These are phyloP conservation scores for Daubentonia madagascariensis DNA, from an alignment of 2,113 vertebrate genomes.

Conservation along the genomic window DNA sequence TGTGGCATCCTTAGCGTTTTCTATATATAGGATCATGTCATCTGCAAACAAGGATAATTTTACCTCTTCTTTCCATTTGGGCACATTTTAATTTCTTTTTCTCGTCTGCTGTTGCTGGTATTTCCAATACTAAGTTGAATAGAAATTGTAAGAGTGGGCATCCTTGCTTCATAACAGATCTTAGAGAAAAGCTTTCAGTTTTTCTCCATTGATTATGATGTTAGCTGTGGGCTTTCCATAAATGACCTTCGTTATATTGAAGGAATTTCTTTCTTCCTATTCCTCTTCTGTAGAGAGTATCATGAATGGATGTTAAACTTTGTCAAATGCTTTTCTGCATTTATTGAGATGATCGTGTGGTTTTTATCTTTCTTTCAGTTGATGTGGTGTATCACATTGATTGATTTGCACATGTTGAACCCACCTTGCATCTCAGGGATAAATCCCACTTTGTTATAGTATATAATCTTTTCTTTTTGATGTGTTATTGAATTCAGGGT, in stretches of 20 bases:
- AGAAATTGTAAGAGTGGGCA: neutral
- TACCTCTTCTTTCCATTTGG: neutral
- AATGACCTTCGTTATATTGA: neutral
- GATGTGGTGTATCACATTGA: neutral
- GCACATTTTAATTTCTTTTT: neutral
- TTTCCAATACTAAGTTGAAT: neutral
- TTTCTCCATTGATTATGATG: neutral
- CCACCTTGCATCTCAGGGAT: neutral
- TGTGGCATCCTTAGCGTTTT: neutral
- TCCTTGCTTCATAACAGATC: neutral
- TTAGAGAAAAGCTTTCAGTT: neutral
- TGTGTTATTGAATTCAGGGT: neutral
- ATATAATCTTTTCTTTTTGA: neutral
- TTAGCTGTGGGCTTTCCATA: neutral
- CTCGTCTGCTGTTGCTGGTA: neutral
- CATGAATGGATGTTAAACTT: neutral
- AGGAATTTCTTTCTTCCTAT: neutral
- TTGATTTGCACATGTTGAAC: neutral
- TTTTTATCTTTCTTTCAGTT: neutral
- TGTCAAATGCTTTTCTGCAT: neutral
- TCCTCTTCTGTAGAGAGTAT: neutral
- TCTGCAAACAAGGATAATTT: neutral
- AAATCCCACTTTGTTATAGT: neutral
- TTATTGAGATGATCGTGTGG: neutral
- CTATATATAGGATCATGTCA: neutral